Conservation (phyloP, 2,888 invertebrate species). For the Nomada goodeniana region DNA sequence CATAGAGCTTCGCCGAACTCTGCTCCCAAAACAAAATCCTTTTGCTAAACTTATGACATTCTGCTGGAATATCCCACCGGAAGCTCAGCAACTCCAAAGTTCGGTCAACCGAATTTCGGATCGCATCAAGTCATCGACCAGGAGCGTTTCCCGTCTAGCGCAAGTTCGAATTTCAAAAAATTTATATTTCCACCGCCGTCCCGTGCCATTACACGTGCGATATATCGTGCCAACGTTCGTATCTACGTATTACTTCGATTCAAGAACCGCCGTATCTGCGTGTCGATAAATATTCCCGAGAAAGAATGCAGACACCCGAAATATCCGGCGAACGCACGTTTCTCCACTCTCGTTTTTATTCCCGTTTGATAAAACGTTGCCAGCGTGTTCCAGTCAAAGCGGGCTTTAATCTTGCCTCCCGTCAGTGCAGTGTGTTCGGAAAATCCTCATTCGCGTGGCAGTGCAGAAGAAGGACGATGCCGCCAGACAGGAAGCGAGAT, state of each 20-base stretch:
- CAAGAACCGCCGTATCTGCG: conserved; percentile 17
- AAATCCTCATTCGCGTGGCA: conserved; percentile 11
- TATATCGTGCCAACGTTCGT: conserved; percentile 2
- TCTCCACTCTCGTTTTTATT: conserved; percentile 10
- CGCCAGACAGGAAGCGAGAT: background rate
- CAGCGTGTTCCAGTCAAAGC: conserved; percentile 17
- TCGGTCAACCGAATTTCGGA: background rate
- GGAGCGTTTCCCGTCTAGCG: background rate
- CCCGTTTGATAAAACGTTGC: conserved; percentile 38
- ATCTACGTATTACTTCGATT: conserved; percentile 23
- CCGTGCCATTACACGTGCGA: background rate
- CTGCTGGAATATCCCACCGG: background rate
- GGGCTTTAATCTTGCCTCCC: conserved; percentile 29
- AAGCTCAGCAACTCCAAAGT: background rate
- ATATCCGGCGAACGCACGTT: background rate
- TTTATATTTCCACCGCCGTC: background rate
- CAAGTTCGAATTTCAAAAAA: background rate
- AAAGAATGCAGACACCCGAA: background rate
- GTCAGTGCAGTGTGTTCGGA: background rate
- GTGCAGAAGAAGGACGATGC: conserved; percentile 30
- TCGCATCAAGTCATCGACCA: background rate
- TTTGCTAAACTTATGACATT: conserved; percentile 11
- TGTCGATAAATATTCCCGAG: conserved; percentile 34
- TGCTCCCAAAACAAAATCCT: conserved; percentile 2
- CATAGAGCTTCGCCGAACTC: background rate